A percentile compares a stretch with the other conserved stretches of the same genome.
Evolutionary conservation across 2,113 vertebrate species (phyloP).

Genomic region (Dasyprocta punctata): DNA sequence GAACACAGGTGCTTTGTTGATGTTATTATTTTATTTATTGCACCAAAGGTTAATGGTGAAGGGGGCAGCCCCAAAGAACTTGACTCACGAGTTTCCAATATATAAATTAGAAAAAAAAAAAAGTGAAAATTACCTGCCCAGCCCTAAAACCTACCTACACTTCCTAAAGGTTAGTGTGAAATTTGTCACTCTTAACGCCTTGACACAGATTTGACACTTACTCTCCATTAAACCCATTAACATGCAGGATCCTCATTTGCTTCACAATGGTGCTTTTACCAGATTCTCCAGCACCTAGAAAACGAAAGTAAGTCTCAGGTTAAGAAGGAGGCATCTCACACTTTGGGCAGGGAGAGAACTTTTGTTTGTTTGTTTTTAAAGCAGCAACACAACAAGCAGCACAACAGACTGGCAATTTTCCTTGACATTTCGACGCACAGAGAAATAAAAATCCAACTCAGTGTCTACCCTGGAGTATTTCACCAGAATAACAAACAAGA

Average conservation of each 20-base stretch:
- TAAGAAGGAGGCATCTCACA: conserved; percentile 81
- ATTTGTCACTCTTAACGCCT: background rate
- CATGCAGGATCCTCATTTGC: conserved; percentile 98
- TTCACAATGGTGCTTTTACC: conserved; percentile 99
- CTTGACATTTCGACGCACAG: conserved; percentile 84
- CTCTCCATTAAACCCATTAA: conserved; percentile 99
- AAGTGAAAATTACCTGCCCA: conserved; percentile 12
- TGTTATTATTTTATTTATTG: background rate
- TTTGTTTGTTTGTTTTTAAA: background rate
- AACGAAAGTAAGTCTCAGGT: conserved; percentile 86
- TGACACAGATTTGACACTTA: conserved; percentile 87
- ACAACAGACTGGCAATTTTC: conserved; percentile 74
- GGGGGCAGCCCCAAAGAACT: background rate
- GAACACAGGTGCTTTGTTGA: background rate
- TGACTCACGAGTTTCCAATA: background rate
- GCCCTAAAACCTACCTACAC: conserved; percentile 1
- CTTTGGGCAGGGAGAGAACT: background rate
- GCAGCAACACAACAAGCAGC: conserved; percentile 78
- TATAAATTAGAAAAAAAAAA: background rate
- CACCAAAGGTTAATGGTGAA: background rate
- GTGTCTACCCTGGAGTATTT: conserved; percentile 82
- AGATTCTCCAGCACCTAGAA: conserved; percentile 97
- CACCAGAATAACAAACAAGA: conserved; percentile 81
- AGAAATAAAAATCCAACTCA: conserved; percentile 80
- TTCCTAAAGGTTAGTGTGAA: conserved; percentile 22